A percentile compares a stretch with the other conserved stretches of the same genome.
Conservation (phyloP, 2,797 vertebrate species). For the Molossus alvarezi region DNA sequence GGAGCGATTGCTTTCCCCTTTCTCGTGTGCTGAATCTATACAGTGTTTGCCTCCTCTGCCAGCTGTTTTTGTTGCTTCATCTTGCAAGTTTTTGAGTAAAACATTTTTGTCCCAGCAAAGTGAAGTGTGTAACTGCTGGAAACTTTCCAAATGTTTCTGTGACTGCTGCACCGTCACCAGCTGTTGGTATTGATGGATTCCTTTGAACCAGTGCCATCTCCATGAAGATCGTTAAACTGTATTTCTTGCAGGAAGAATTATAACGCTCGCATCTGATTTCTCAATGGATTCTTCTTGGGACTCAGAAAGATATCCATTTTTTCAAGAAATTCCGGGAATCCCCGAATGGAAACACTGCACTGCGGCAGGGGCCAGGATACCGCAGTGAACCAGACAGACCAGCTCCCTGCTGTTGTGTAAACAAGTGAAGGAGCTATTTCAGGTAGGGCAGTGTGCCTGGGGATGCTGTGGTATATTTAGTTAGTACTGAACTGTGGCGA, state of each 20-base stretch:
- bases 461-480: background rate
- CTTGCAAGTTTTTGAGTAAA: background rate
- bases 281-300: background rate
- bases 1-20: background rate
- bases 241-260: constrained; percentile 24
- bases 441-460: background rate
- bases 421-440: background rate
- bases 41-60: background rate
- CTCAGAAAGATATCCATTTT: background rate
- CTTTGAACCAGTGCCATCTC: background rate
- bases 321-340: background rate
- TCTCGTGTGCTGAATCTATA: background rate
- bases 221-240: background rate
- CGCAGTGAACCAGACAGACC: background rate
- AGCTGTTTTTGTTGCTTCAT: background rate
- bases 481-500: background rate
- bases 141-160: background rate
- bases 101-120: background rate
- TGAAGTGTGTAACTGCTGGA: background rate
- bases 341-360: background rate
- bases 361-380: background rate
- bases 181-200: background rate
- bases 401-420: background rate
- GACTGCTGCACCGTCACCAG: accelerated
- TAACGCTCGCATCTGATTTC: background rate